Evolutionary conservation across 2,888 invertebrate species (phyloP), one percentile per base, ranked within the genome.

Genomic region (Trileptium ribeirensis): DNA sequence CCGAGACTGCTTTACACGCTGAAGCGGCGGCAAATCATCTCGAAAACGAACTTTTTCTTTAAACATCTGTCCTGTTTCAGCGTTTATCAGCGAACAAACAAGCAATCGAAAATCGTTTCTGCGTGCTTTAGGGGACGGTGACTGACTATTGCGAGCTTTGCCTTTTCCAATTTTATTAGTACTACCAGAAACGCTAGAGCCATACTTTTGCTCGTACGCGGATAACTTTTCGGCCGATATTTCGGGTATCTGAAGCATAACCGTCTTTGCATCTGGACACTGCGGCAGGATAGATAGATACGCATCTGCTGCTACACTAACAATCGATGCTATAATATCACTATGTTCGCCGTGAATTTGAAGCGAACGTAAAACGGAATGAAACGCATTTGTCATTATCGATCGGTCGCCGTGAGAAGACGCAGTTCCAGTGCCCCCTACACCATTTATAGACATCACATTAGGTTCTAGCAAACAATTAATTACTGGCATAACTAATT

Each of bases 231-330:
- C 3, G 2, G 24, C 77, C 36, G 36, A 39, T 3, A 34, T 24
- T 33, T 75, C n/a, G 15, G 77, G 77, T 3, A 75, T 75, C 36
- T 75, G 34, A 24, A 75, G 77, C 77, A 75, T 75, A 36, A 75
- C 77, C 2, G 2, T n/a, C 2, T 36, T 2, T 39, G 36, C n/a
- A n/a, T 2, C 38, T 36, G 77, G 77, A 75, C 3, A 75, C 15
- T 33, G 2, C 3, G 77, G 77, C n/a, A 29, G 34, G 15, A 37
- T 24, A n/a, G 36, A 39, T 37, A 38, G n/a, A n/a, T 75, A 75
- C n/a, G 77, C 77, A 36, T 33, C 36, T 8, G 39, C n/a, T 8
- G 77, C 77, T 3, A 39, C n/a, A 36, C 24, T 75, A 8, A 75
- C 38, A 8, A 75, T 34, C n/a, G 36, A 36, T n/a, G 77, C n/a